Conservation (phyloP, 2,797 vertebrate genomes). For the Microctenopoma stevenorrisi region DNA sequence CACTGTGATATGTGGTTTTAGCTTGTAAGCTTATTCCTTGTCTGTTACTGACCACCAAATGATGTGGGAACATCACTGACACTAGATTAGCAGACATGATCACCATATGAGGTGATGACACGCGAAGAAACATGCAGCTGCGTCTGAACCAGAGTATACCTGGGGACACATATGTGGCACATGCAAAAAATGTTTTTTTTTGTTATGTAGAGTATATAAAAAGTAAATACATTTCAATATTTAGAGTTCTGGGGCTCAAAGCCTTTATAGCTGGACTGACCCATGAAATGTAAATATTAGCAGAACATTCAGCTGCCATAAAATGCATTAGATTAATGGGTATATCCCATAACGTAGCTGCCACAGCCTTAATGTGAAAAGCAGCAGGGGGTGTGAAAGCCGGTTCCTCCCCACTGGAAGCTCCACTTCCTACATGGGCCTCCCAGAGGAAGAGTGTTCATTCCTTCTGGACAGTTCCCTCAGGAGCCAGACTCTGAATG, state of each 20-base stretch:
- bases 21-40: too few species aligned
- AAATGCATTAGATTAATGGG: constrained; percentile 57
- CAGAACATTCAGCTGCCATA: constrained; percentile 36
- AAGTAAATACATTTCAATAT: constrained; percentile 4
- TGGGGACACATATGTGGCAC: too few species aligned
- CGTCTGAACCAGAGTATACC: too few species aligned
- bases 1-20: too few species aligned
- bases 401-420: constrained; percentile 65
- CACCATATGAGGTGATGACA: too few species aligned
- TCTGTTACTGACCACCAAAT: too few species aligned
- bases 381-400: constrained; percentile 69
- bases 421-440: constrained; percentile 69
- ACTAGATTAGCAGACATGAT: too few species aligned
- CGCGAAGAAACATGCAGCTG: too few species aligned
- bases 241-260: constrained; percentile 28
- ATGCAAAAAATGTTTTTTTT: too few species aligned
- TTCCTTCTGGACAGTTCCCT: constrained; percentile 73
- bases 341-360: constrained; percentile 49
- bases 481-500: constrained; percentile 61
- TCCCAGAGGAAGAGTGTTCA: constrained; percentile 77
- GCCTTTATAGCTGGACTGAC: constrained; percentile 4
- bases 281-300: constrained; percentile 25
- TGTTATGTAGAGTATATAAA: constrained; percentile 27
- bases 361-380: constrained; percentile 70
- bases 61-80: too few species aligned